These are phyloP conservation scores for Numenius phaeopus DNA, from an alignment of 2,797 vertebrate genomes.

Conservation along the genomic window DNA sequence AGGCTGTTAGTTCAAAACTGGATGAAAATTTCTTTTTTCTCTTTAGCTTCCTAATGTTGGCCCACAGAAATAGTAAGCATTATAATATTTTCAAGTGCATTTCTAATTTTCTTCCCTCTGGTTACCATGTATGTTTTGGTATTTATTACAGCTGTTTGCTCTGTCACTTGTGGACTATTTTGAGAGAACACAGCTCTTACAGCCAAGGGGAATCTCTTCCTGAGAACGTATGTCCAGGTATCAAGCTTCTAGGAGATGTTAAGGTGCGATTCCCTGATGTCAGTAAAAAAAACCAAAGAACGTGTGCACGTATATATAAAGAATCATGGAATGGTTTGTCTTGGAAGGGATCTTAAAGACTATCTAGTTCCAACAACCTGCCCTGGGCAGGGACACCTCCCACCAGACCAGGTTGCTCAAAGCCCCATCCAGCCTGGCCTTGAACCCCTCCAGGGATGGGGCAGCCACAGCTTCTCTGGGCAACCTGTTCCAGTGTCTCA, in stretches of 20 bases:
- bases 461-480: neutral
- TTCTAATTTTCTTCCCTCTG: neutral
- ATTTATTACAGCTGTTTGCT: neutral
- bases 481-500: neutral
- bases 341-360: neutral
- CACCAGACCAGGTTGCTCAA: neutral
- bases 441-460: neutral
- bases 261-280: neutral
- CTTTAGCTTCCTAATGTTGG: neutral
- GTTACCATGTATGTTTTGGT: neutral
- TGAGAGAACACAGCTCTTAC: neutral
- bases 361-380: neutral
- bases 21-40: neutral
- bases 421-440: neutral
- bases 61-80: neutral
- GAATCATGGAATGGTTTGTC: neutral
- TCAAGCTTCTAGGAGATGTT: neutral
- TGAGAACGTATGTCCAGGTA: rapidly evolving
- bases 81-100: neutral
- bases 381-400: neutral
- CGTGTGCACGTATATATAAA: rapidly evolving
- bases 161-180: neutral
- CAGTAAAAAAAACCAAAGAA: neutral
- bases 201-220: neutral
- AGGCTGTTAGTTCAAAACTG: neutral